These are phyloP conservation scores for Micrastur ruficollis DNA, from an alignment of 2,797 vertebrate species.

Conservation along the genomic window DNA sequence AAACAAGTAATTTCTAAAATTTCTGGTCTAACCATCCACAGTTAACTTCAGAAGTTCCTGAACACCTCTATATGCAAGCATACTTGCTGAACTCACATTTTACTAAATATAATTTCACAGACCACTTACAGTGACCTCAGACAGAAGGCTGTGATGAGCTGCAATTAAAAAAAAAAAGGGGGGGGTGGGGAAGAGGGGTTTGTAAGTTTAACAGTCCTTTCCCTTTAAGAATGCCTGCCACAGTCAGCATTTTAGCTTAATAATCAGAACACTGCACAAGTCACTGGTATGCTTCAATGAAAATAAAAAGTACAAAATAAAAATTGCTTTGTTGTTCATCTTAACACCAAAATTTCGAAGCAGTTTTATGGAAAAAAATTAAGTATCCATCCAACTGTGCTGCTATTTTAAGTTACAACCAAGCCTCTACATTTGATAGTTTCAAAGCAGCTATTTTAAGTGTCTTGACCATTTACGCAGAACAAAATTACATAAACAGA, in stretches of 20 bases:
- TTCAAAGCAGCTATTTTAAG: neutral
- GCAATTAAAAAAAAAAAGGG: neutral
- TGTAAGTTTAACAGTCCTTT: neutral
- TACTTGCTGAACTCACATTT: neutral
- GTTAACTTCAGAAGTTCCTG: neutral
- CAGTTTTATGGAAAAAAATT: neutral
- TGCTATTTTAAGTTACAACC: neutral
- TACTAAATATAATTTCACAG: neutral
- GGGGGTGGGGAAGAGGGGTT: accelerated
- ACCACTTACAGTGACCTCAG: neutral
- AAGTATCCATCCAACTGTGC: neutral
- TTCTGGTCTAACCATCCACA: neutral
- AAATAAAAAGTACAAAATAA: neutral
- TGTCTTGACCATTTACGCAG: neutral
- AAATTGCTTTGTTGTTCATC: neutral
- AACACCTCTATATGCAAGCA: neutral
- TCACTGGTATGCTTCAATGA: neutral
- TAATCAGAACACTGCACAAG: neutral
- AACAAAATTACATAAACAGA: neutral
- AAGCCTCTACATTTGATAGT: neutral
- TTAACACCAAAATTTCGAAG: neutral
- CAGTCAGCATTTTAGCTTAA: neutral
- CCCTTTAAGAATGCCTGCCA: neutral
- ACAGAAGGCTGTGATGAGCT: neutral
- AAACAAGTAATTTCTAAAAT: neutral